phyloP scores from a whole-genome alignment of 2,888 invertebrate species.

The Mythimna ferrago region DNA sequence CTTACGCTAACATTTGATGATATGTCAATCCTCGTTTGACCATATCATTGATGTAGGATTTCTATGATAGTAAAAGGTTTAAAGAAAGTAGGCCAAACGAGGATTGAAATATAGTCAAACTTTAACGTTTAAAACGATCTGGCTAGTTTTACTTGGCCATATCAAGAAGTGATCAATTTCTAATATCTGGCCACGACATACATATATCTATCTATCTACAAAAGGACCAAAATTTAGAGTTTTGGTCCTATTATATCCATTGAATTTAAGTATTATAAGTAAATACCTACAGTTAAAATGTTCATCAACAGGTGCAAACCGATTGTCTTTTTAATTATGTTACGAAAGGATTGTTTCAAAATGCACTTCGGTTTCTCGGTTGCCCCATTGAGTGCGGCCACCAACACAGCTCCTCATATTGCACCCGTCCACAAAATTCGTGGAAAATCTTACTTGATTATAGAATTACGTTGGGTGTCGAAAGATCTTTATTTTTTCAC shows the following conservation, averaged over 20 bases:
- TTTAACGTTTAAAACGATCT: too few relatives aligned
- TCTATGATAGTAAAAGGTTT: too few relatives aligned
- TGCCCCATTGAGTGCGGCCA: slow-evolving; percentile 78
- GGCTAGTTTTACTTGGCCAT: too few relatives aligned
- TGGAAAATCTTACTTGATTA: slow-evolving; percentile 81
- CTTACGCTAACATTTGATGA: too few relatives aligned
- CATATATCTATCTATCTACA: too few relatives aligned
- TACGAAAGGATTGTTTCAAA: slow-evolving; percentile 63
- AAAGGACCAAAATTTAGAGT: neutral
- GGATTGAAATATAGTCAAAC: too few relatives aligned
- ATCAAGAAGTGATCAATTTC: too few relatives aligned
- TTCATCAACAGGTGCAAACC: slow-evolving; percentile 24
- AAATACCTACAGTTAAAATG: slow-evolving; percentile 1
- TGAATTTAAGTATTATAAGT: too few relatives aligned
- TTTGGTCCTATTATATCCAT: neutral
- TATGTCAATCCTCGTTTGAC: too few relatives aligned
- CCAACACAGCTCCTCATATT: slow-evolving; percentile 83
- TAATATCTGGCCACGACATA: too few relatives aligned
- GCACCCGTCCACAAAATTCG: slow-evolving; percentile 77
- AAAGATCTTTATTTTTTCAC: slow-evolving; percentile 72
- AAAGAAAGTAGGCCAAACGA: too few relatives aligned
- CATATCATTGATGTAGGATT: too few relatives aligned
- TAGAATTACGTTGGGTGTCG: slow-evolving; percentile 81
- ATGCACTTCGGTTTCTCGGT: slow-evolving; percentile 59
- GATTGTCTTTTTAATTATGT: slow-evolving; percentile 36